Evolutionary conservation across 1,140 invertebrate genomes (phyloP).

Genomic region (Microvelia longipes): DNA sequence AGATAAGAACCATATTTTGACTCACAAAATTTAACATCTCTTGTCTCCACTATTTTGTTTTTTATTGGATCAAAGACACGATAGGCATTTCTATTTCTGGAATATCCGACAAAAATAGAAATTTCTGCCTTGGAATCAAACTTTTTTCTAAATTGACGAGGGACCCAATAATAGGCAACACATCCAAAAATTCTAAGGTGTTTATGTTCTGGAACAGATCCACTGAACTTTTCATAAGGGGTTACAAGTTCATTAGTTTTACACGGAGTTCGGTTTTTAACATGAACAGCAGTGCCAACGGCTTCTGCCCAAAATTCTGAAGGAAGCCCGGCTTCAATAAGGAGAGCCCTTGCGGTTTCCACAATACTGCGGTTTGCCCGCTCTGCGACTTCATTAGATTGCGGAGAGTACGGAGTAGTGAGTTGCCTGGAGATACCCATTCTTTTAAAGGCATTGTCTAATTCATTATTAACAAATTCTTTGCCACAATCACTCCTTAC

Average conservation of each 20-base stretch:
- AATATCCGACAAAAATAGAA: background rate
- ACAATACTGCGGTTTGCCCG: background rate
- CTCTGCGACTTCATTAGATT: background rate
- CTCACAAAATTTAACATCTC: background rate
- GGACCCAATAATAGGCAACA: background rate
- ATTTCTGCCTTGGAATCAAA: background rate
- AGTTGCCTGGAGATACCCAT: background rate
- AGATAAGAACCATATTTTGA: background rate
- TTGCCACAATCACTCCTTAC: background rate
- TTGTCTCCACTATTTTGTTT: background rate
- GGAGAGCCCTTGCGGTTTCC: background rate
- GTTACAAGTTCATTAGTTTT: background rate
- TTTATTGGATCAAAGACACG: background rate
- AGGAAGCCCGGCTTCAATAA: background rate
- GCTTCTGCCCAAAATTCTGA: background rate
- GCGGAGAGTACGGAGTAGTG: background rate
- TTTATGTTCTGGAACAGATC: no score
- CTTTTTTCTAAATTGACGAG: background rate
- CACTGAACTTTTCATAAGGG: background rate
- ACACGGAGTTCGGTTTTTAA: background rate
- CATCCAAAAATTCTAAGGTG: background rate
- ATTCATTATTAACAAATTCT: background rate
- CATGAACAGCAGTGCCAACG: background rate
- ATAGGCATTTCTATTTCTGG: background rate
- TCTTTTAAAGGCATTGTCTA: background rate